Base-by-base conservation (phyloP, 2,113 vertebrate genomes). In the Ochotona princeps region DNA sequence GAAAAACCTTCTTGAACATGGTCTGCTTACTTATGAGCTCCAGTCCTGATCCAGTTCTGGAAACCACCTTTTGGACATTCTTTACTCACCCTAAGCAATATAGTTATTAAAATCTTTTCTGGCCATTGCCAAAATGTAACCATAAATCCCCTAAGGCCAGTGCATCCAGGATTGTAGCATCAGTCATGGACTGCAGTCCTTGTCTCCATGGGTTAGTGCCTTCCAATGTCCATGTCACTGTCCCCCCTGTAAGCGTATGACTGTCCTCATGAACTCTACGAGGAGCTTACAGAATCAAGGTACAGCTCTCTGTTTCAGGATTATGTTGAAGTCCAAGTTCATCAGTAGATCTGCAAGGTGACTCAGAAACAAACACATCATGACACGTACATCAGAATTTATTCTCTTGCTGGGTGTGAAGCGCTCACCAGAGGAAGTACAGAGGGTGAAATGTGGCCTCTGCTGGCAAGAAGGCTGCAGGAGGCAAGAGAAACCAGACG, bases 51-150 rank as follows among this genome's bases (percentile, higher is more conserved):
- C 25, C 20, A 86, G 79, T 80, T 78, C 47, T 35, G 44, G 18
- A 86, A 79, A 47, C 83, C 89, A 92, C 78, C 75, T 95, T 86
- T 87, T 69, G 75, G 92, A 67, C 17, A 80, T 74, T 72, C 87
- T 74, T 73, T 76, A 49, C 80, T 28, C 32, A 84, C 67, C 25
- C 6, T 51, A 35, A 87, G 76, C 30, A 47, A n/a, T 87, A 49
- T 0, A 0, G 15, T 89, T 96, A 96, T 61, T 78, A 23, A 17
- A 21, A 0, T 0, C 0, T 0, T 84, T 83, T 51, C 57, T n/a
- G 14, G 38, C 28, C 63, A 4, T 81, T 80, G 2, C 0, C 4
- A 0, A 8, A 26, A 78, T 0, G 0, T 8, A 74, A 25, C 7
- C 2, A 0, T 25, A 32, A 73, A 44, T 28, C n/a, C 8, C 20